Base-by-base conservation (phyloP, 2,888 invertebrate genomes). In the Ectobius pallidus region DNA sequence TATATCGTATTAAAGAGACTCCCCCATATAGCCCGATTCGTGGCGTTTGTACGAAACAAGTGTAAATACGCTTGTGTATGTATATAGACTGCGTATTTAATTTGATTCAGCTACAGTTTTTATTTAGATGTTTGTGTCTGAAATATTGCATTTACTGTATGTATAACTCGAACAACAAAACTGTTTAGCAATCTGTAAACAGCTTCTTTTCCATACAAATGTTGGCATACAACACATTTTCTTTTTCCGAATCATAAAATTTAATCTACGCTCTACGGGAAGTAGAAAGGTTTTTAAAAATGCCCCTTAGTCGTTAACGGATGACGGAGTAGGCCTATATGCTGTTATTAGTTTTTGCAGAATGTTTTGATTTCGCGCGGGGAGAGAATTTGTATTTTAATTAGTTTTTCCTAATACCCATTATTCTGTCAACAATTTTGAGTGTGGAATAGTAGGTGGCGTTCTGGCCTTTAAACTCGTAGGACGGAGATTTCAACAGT, bases 21-120 rank as follows among this genome's bases (percentile, higher is more conserved):
- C 27, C 2, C 30, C n/a, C 58, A 2, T 6, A n/a, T n/a, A 4
- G n/a, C 30, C 30, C 1, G 18, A 34, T 1, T n/a, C 30, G n/a
- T n/a, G n/a, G 58, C 32, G 58, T 58, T n/a, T 58, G 58, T n/a
- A 58, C 30, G 58, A 16, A 58, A 22, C 30, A 30, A 30, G 32
- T 58, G 58, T 20, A 55, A 55, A 58, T 58, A 58, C 30, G n/a
- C 7, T 46, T 46, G 46, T n/a, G 16, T 9, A 14, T 46, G 46
- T 46, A 46, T 46, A 46, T 46, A 46, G 58, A 58, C 58, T 58
- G 58, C 3, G 30, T n/a, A 16, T 58, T 58, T 58, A 32, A 58
- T 58, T 58, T 58, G 58, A 58, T 58, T 58, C 32, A 30, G 58
- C n/a, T 14, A 30, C n/a, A n/a, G 16, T 32, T 46, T 46, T 58